Base-by-base conservation (phyloP, 2,888 invertebrate genomes). In the Caenorhabditis panamensis region DNA sequence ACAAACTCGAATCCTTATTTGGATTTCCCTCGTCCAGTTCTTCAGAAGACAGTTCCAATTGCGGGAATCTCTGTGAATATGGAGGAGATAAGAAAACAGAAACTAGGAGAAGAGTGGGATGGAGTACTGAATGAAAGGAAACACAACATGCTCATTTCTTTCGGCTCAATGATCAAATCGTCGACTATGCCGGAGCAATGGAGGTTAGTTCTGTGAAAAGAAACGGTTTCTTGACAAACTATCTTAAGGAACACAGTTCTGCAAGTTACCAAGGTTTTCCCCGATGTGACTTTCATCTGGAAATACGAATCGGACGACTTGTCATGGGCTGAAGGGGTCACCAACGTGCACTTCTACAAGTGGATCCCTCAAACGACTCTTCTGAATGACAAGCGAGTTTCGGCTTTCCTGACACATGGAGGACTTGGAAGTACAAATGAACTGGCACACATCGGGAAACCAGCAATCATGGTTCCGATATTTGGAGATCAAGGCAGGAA, bases 41-140 rank as follows among this genome's bases (percentile, higher is more conserved):
- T 77, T 20, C 78, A 66, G 51, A 84, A 84, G 41, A 80, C 78
- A 1, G 59, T 84, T 26, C 77, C 76, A 41, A 80, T 84, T 31
- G 84, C 80, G 24, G 84, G 84, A 51, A 82, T 84, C 13, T 69
- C 80, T 11, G 82, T 82, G 26, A 68, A 83, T 36, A 66, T 62
- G 47, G 20, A 72, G 36, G 69, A 78, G 41, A 69, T 69, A 9
- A 56, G 36, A 59, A 49, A 51, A 2, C 56, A 69, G 20, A 69
- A 77, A 37, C 20, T 71, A 36, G 37, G 51, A 26, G 49, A 20
- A 16, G 31, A 77, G 36, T 77, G 69, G 69, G 44, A 77, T 59
- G 51, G 41, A 22, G 54, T 78, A 11, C 44, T 78, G 53, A 47
- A 66, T 16, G 16, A 53, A 24, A 64, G 78, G 28, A 22, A 61